Conservation (phyloP, 2,888 invertebrate species). For the Drosophila emarginata region DNA sequence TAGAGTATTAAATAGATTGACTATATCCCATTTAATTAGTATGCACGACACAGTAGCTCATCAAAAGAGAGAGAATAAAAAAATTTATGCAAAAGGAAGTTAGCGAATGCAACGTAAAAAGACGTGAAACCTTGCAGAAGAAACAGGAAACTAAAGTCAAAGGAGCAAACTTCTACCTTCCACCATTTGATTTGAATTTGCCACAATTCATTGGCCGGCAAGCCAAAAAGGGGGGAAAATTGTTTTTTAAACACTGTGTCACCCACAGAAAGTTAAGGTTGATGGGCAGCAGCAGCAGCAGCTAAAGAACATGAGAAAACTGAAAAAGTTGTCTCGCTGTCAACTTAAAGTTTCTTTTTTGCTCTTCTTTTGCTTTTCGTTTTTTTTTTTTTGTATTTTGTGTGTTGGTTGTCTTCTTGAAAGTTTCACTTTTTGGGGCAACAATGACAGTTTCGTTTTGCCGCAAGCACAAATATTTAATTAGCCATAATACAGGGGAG, state of each 20-base stretch:
- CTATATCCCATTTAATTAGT: slow-evolving; percentile 4
- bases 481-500: slow-evolving; percentile 59
- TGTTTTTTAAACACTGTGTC: slow-evolving; percentile 51
- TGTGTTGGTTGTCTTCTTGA: neutral
- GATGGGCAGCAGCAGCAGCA: slow-evolving; percentile 33
- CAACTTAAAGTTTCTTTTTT: slow-evolving; percentile 33
- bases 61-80: neutral
- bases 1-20: slow-evolving; percentile 4
- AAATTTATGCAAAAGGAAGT: neutral
- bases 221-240: slow-evolving; percentile 44
- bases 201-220: slow-evolving; percentile 4
- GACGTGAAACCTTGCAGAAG: neutral
- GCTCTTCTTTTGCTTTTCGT: neutral
- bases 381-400: too few relatives aligned
- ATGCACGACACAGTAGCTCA: neutral
- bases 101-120: neutral
- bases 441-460: slow-evolving; percentile 53
- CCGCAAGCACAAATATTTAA: slow-evolving; percentile 68
- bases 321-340: slow-evolving; percentile 19
- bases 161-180: neutral
- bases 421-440: slow-evolving; percentile 5
- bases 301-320: slow-evolving; percentile 7
- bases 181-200: slow-evolving; percentile 34
- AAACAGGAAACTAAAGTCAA: slow-evolving; percentile 13
- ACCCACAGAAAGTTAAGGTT: slow-evolving; percentile 25